Conservation (phyloP, 2,113 vertebrate species). For the Chrysochloris asiatica region DNA sequence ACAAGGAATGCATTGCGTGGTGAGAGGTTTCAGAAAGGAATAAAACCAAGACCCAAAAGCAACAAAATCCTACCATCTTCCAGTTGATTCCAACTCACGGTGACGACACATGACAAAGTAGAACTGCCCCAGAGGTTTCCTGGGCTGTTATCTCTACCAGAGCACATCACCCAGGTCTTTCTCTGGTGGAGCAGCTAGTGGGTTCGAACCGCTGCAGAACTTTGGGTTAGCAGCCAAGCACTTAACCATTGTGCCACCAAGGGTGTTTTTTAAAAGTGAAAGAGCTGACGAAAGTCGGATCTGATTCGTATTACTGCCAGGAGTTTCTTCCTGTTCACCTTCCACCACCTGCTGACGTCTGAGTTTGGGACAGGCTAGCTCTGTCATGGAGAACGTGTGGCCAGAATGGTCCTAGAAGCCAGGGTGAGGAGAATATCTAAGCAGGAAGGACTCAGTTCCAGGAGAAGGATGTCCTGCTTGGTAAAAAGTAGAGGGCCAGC, state of each 20-base stretch:
- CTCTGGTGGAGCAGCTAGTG: background rate
- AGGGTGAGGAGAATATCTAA: background rate
- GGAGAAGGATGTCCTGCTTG: background rate
- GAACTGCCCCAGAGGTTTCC: background rate
- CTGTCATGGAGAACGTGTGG: background rate
- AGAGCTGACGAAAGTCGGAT: rapidly evolving
- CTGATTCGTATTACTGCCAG: rapidly evolving
- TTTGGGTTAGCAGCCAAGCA: background rate
- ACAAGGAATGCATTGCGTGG: no score
- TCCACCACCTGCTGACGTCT: rapidly evolving
- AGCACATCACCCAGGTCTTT: background rate
- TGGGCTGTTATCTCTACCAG: background rate
- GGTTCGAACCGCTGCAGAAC: background rate
- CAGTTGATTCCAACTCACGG: no score
- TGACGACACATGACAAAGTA: no score
- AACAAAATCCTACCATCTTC: no score
- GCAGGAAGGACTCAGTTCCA: background rate
- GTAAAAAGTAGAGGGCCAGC: background rate
- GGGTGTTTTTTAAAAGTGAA: background rate
- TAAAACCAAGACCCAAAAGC: no score
- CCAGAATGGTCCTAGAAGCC: background rate
- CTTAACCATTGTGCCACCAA: background rate
- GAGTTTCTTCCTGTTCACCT: no score
- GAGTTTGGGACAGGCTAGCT: background rate
- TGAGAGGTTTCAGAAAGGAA: no score